Percentiles rank a stretch among this genome's conserved stretches.
Conservation (phyloP, 2,888 invertebrate genomes). For the Dioctria linearis region DNA sequence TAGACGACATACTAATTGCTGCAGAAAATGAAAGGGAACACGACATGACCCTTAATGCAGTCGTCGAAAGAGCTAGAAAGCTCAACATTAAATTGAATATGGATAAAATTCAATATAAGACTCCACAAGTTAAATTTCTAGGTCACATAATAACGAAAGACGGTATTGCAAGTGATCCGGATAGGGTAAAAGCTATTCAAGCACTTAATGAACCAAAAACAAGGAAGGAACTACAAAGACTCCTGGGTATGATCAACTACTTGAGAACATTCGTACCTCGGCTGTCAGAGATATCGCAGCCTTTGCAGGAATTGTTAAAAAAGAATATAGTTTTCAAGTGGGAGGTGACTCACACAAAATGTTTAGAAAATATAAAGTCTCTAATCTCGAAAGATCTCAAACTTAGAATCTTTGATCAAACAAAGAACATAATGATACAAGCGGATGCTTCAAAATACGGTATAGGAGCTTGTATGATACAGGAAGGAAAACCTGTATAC, state of each 20-base stretch:
- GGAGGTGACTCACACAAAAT: constrained; percentile 55
- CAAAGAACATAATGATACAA: too few species aligned
- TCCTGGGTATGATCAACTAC: constrained; percentile 61
- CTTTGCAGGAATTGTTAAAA: constrained; percentile 58
- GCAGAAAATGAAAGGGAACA: constrained; percentile 27
- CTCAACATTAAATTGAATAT: background rate
- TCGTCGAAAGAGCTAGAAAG: constrained; percentile 9
- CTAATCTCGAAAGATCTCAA: too few species aligned
- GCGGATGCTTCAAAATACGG: constrained; percentile 56
- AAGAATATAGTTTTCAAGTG: constrained; percentile 58
- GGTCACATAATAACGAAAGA: background rate
- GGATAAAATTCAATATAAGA: constrained; percentile 20
- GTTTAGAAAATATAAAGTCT: background rate
- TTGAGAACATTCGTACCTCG: constrained; percentile 59
- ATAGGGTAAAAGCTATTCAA: constrained; percentile 51
- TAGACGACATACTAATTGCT: constrained; percentile 43
- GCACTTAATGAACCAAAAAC: constrained; percentile 56
- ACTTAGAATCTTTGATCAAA: too few species aligned
- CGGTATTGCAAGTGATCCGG: background rate
- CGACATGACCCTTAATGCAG: constrained; percentile 19
- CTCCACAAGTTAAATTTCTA: background rate
- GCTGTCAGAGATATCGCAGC: constrained; percentile 53
- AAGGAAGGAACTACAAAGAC: constrained; percentile 58
- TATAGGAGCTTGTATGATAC: constrained; percentile 58
- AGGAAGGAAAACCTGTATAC: constrained; percentile 57